A percentile compares a stretch with the other conserved stretches of the same genome.
Conservation (phyloP, 2,888 invertebrate genomes). For the Argynnis bischoffii region DNA sequence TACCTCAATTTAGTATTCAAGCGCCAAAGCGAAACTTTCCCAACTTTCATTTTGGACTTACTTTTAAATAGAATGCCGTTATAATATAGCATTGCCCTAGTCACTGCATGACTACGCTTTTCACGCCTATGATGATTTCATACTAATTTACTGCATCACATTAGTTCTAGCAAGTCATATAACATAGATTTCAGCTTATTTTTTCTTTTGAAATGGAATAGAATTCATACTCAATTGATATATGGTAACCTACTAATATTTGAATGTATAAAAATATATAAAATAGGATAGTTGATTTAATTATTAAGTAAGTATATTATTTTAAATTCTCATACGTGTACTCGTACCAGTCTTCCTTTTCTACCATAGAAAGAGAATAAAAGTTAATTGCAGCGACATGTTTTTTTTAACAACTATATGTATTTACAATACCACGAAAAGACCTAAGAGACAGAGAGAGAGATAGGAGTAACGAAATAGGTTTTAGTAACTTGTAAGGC, state of each 20-base stretch:
- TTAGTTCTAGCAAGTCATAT: background rate
- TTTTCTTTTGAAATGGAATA: background rate
- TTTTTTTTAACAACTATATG: no score
- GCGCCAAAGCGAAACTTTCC: conserved; percentile 58
- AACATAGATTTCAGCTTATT: background rate
- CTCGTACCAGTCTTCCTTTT: no score
- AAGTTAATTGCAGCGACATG: no score
- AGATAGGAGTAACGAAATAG: background rate
- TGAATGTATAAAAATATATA: no score
- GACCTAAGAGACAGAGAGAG: background rate
- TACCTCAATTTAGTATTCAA: conserved; percentile 18
- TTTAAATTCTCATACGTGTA: no score
- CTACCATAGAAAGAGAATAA: no score
- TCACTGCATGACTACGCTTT: conserved; percentile 63
- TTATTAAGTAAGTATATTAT: no score
- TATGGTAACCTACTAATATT: no score
- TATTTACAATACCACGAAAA: background rate
- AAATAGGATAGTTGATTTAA: no score
- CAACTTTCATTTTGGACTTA: conserved; percentile 70
- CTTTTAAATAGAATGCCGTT: conserved; percentile 67
- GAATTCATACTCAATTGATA: no score
- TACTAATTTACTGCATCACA: background rate
- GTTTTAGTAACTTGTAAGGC: conserved; percentile 3
- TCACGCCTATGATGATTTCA: conserved; percentile 30
- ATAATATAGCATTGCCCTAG: conserved; percentile 62